Percentiles rank a stretch among this genome's conserved stretches.
These are phyloP conservation scores for Heliconius hermathena DNA, from an alignment of 1,140 invertebrate genomes.

Conservation along the genomic window DNA sequence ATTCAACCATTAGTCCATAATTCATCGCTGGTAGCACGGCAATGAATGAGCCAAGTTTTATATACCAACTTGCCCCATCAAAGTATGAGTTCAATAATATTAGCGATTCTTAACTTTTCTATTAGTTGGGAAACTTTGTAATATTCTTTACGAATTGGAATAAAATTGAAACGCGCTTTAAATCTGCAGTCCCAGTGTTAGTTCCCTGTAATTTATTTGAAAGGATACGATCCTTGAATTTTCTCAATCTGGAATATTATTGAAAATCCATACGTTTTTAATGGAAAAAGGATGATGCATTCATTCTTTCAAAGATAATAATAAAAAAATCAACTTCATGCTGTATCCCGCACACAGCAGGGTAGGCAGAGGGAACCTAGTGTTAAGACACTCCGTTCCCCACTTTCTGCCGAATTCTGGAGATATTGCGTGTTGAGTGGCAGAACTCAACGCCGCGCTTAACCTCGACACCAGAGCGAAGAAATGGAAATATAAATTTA, in stretches of 20 bases:
- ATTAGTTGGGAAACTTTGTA: constrained; percentile 20
- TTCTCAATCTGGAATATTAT: not conserved
- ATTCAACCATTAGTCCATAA: not conserved
- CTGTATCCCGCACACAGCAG: too few relatives aligned
- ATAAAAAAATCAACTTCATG: too few relatives aligned
- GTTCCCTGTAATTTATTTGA: constrained; percentile 11
- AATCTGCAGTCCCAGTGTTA: constrained; percentile 20
- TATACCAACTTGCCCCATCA: constrained; percentile 29
- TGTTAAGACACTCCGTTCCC: too few relatives aligned
- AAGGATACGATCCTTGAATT: constrained; percentile 6
- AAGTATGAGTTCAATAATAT: constrained; percentile 31
- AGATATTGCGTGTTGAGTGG: too few relatives aligned
- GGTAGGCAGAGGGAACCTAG: too few relatives aligned
- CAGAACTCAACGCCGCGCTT: too few relatives aligned
- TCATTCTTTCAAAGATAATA: not conserved
- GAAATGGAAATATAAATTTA: too few relatives aligned
- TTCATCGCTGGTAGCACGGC: not conserved
- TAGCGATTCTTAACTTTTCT: constrained; percentile 30
- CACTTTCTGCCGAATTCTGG: too few relatives aligned
- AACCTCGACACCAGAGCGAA: too few relatives aligned
- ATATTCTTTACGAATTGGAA: constrained; percentile 31
- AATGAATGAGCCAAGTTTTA: constrained; percentile 11
- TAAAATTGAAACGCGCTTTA: constrained; percentile 32
- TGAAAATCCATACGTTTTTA: not conserved
- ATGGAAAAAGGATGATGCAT: not conserved